A percentile compares a stretch with the other conserved stretches of the same genome.
These are phyloP conservation scores for Leptopilina drosophilae DNA, from an alignment of 2,888 invertebrate genomes.

Conservation along the genomic window DNA sequence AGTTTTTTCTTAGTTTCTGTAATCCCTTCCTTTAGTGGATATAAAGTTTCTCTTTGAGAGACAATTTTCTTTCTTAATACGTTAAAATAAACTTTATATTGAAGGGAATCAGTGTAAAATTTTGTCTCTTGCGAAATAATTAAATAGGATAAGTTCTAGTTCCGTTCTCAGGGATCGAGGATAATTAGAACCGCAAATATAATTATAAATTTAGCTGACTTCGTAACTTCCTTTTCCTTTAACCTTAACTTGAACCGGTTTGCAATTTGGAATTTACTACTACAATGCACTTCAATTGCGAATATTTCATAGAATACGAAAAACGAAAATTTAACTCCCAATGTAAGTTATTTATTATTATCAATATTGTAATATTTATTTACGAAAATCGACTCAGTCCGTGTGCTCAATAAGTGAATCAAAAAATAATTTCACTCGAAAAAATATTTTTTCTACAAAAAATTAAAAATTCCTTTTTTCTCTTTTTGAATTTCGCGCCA, in stretches of 20 bases:
- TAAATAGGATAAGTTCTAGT: slow-evolving; percentile 5
- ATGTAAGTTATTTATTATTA: background rate
- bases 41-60: too few species aligned
- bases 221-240: slow-evolving; percentile 25
- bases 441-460: too few species aligned
- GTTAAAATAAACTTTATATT: background rate
- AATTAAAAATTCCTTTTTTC: too few species aligned
- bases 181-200: slow-evolving; percentile 8
- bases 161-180: background rate
- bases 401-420: too few species aligned
- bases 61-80: too few species aligned
- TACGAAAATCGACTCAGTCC: too few species aligned
- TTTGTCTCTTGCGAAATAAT: background rate
- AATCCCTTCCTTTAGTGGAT: too few species aligned
- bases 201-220: slow-evolving; percentile 5
- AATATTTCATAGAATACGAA: background rate
- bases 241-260: background rate
- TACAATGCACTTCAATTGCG: background rate
- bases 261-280: background rate
- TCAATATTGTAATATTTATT: too few species aligned
- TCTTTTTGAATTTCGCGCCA: too few species aligned
- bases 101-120: background rate
- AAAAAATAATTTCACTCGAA: too few species aligned
- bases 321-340: background rate
- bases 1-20: too few species aligned